Evolutionary conservation across 1,140 invertebrate species (phyloP).

Genomic region (Eurosta solidaginis): DNA sequence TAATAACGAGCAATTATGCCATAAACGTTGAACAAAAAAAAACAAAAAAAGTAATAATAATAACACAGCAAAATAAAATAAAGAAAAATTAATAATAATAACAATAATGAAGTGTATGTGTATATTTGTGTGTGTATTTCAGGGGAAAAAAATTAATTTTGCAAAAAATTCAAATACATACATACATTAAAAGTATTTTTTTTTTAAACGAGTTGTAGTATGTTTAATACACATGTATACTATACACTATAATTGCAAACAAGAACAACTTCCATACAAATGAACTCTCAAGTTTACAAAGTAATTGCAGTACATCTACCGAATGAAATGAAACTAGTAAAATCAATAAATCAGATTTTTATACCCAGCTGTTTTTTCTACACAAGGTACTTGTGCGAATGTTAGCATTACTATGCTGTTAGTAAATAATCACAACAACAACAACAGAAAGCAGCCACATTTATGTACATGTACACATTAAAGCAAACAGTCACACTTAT

Average conservation of each 20-base stretch:
- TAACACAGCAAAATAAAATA: neutral
- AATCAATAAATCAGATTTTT: too few relatives aligned
- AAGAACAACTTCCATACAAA: neutral
- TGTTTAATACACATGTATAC: neutral
- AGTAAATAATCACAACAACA: too few relatives aligned
- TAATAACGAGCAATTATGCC: constrained; percentile 24
- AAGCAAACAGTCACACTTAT: too few relatives aligned
- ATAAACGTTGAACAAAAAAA: neutral
- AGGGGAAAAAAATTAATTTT: neutral
- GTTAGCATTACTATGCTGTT: too few relatives aligned
- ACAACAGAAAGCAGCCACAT: too few relatives aligned
- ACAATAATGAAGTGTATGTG: neutral
- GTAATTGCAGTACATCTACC: neutral
- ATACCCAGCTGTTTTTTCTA: too few relatives aligned
- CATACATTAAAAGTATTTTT: too few relatives aligned
- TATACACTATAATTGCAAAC: neutral
- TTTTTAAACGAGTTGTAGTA: too few relatives aligned
- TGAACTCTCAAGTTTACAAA: too few relatives aligned
- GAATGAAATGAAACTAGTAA: neutral
- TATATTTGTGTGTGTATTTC: neutral
- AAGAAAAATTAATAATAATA: neutral
- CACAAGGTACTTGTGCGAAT: too few relatives aligned
- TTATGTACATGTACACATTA: too few relatives aligned
- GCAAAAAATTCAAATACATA: neutral
- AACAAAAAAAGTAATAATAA: neutral